Percentiles rank a stretch among this genome's conserved stretches.
Evolutionary conservation across 1,140 invertebrate species (phyloP).

Genomic region (Psix sp.): DNA sequence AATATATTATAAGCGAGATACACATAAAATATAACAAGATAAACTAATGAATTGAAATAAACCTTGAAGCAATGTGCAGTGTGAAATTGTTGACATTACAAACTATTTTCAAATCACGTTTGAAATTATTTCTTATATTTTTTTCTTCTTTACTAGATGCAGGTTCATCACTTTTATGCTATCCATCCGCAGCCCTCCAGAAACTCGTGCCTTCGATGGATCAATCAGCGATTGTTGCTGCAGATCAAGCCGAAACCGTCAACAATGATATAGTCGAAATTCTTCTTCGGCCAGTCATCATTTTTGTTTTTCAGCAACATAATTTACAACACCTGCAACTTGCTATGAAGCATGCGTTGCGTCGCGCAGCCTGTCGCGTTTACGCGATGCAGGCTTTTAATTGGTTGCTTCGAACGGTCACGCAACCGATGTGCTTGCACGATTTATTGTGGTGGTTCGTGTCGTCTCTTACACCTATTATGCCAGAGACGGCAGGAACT

Average conservation of each 20-base stretch:
- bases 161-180: constrained; percentile 87
- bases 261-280: constrained; percentile 75
- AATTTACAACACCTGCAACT: constrained; percentile 87
- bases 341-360: constrained; percentile 89
- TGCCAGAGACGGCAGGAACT: constrained; percentile 68
- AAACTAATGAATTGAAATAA: no score
- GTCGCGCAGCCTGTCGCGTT: constrained; percentile 89
- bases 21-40: no score
- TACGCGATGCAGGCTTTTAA: constrained; percentile 96
- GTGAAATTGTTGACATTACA: no score
- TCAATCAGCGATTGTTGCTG: constrained; percentile 77
- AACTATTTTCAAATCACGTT: neutral
- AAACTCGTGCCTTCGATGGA: constrained; percentile 82
- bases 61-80: no score
- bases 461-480: constrained; percentile 80
- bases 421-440: constrained; percentile 92
- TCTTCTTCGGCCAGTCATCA: constrained; percentile 84
- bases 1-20: no score
- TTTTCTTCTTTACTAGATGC: constrained; percentile 67
- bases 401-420: constrained; percentile 95
- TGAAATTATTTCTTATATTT: constrained; percentile 1
- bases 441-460: constrained; percentile 98
- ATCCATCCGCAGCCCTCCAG: constrained; percentile 88
- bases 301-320: constrained; percentile 90
- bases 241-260: constrained; percentile 68